Evolutionary conservation across 2,113 vertebrate species (phyloP), one percentile per base, ranked within the genome.

Genomic region (Mirza zaza): DNA sequence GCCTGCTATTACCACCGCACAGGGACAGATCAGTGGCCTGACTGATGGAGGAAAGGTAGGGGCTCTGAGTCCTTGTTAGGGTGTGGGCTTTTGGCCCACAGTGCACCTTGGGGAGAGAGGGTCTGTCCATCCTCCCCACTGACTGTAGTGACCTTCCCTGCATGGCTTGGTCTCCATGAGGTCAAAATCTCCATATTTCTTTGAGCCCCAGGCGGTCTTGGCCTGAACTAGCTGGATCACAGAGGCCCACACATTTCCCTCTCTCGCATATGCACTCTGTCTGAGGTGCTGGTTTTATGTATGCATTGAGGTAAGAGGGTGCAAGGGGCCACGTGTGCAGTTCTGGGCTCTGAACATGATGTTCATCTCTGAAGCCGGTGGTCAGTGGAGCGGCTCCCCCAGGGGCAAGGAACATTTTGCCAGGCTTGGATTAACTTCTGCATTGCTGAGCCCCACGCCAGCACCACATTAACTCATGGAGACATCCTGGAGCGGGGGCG

Each of bases 331-430:
- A 96, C 34, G 34, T 92, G 95, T 42, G 23, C 77, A 7, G 76
- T 65, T 70, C 80, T 55, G 48, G 57, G 96, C 81, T 90, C 85
- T 90, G 95, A 95, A 98, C 90, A 80, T 39, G 52, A 23, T 90
- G 95, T 97, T 97, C 88, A 71, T 81, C 92, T 87, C 87, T 63
- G 57, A 50, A 89, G 79, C 90, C 8, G 25, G 15, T 88, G 95
- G 96, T 93, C 96, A 97, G 71, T 79, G 93, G 90, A 97, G 93
- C 68, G 32, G 89, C 83, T 95, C 84, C 61, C 94, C 92, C 93
- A 32, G 27, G 81, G 96, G 96, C 88, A 95, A 73, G 90, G 96
- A 96, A 96, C 95, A 90, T 91, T 96, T 83, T 87, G 68, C 95
- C 81, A 91, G 97, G 94, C 59, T 86, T n/a, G 36, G 90, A 94